Base-by-base conservation (phyloP, 2,113 vertebrate species). In the Rhagologus leucostigma region DNA sequence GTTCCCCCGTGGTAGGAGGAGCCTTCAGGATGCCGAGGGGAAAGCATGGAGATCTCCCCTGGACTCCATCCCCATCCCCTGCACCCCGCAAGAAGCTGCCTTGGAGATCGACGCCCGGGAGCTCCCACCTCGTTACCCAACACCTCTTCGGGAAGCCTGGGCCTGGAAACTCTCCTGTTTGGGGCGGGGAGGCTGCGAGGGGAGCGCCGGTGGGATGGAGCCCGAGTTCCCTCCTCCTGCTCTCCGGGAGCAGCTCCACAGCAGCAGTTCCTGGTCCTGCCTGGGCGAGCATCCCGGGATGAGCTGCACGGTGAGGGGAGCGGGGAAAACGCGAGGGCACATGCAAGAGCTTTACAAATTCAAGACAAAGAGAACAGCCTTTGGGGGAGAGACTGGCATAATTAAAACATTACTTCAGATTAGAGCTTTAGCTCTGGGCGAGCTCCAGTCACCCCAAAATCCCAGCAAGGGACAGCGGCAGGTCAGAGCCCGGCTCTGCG, bases 391-490 rank as follows among this genome's bases (percentile, higher is more conserved):
- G 84, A 76, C 63, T 14, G 9, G 50, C 78, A 82, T 97, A 98
- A 98, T 98, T 89, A 98, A 97, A 97, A 39, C 97, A 97, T 97
- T 97, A 95, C 97, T 97, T 97, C 96, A 97, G 53, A 32, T 78
- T 71, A 81, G 68, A 84, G 84, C 74, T 91, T 95, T 88, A 42
- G 68, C 92, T 95, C 41, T 2, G 6, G 95, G 93, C 14, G 1
- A 84, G 84, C 42, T 74, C 42, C 5, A 60, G 75, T 41, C 52
- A 16, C 63, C 84, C 81, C 74, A 94, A 92, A 96, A 88, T 71
- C 76, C 37, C 32, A 47, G 7, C 16, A 22, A 33, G 63, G 83
- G 89, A 85, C 6, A 49, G 37, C 0, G 0, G 12, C 2, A 1
- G 71, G 37, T 90, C 59, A 19, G 13, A 85, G 80, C 52, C 13